Evolutionary conservation across 2,797 vertebrate genomes (phyloP).

Genomic region (Diplodus puntazzo): DNA sequence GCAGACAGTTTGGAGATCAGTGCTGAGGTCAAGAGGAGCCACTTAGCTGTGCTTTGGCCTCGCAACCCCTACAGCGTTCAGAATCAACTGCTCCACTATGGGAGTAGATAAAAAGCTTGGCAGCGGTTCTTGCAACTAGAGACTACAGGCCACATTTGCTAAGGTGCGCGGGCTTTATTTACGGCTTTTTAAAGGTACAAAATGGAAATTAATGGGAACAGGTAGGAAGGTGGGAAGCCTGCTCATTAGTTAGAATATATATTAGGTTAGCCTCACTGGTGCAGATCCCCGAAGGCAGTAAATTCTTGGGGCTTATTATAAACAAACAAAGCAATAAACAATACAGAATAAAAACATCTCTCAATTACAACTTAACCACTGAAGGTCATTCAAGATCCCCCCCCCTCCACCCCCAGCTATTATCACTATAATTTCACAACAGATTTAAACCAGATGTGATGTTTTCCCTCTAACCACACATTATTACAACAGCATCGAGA

Average conservation of each 20-base stretch:
- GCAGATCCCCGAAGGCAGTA: conserved; percentile 47
- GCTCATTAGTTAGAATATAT: conserved; percentile 64
- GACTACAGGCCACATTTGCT: conserved; percentile 52
- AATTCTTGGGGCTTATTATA: conserved; percentile 38
- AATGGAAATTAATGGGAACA: conserved; percentile 68
- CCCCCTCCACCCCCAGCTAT: not conserved
- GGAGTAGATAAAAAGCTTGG: conserved; percentile 75
- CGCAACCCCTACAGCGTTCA: conserved; percentile 70
- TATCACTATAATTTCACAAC: conserved; percentile 33
- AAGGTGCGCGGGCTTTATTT: conserved; percentile 67
- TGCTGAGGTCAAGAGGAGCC: conserved; percentile 82
- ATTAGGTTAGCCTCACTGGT: conserved; percentile 56
- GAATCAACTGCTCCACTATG: conserved; percentile 69
- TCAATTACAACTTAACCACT: conserved; percentile 39
- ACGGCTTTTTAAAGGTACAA: conserved; percentile 69
- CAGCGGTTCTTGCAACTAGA: conserved; percentile 62
- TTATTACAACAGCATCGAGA: conserved; percentile 33
- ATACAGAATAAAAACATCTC: conserved; percentile 38
- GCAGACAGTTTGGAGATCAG: conserved; percentile 79
- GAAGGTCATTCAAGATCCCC: conserved; percentile 30
- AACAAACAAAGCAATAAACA: conserved; percentile 63
- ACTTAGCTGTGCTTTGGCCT: conserved; percentile 82
- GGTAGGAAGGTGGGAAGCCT: conserved; percentile 59
- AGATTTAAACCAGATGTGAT: conserved; percentile 44
- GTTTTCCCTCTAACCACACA: not conserved